These are phyloP conservation scores for Neotragus moschatus DNA, from an alignment of 2,113 vertebrate genomes.

Conservation along the genomic window DNA sequence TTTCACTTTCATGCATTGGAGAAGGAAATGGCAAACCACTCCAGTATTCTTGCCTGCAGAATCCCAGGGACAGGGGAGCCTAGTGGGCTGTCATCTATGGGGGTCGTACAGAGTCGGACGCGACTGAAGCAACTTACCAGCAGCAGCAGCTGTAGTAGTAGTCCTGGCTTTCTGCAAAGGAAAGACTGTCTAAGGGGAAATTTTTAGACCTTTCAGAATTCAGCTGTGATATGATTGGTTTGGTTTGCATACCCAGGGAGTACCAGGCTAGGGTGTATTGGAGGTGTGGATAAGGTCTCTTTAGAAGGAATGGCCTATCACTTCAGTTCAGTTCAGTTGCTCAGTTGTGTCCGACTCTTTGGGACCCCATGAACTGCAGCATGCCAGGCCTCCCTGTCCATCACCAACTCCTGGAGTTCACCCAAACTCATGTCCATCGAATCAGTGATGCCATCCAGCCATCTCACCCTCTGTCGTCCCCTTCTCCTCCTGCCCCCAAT, in stretches of 20 bases:
- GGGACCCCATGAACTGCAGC: too few species aligned
- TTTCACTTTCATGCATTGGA: not conserved
- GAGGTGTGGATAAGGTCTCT: not conserved
- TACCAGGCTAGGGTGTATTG: not conserved
- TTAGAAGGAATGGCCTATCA: not conserved
- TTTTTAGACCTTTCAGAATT: not conserved
- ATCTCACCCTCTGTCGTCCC: too few species aligned
- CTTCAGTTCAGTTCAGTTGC: too few species aligned
- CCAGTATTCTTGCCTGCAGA: not conserved
- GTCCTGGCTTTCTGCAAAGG: not conserved
- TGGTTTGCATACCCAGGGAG: not conserved
- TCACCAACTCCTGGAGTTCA: too few species aligned
- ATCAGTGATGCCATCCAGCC: too few species aligned
- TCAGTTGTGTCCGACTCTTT: too few species aligned
- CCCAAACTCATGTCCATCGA: too few species aligned
- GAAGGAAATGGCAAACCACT: not conserved
- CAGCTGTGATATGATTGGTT: not conserved
- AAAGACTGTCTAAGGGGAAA: not conserved
- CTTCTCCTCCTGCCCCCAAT: too few species aligned
- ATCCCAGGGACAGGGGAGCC: not conserved
- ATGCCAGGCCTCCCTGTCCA: too few species aligned
- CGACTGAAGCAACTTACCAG: not conserved
- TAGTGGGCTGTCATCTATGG: not conserved
- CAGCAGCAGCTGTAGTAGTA: not conserved
- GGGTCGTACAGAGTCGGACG: rapidly evolving